Evolutionary conservation across 2,888 invertebrate genomes (phyloP), one percentile per base, ranked within the genome.

Genomic region (Trachelus iudaicus): DNA sequence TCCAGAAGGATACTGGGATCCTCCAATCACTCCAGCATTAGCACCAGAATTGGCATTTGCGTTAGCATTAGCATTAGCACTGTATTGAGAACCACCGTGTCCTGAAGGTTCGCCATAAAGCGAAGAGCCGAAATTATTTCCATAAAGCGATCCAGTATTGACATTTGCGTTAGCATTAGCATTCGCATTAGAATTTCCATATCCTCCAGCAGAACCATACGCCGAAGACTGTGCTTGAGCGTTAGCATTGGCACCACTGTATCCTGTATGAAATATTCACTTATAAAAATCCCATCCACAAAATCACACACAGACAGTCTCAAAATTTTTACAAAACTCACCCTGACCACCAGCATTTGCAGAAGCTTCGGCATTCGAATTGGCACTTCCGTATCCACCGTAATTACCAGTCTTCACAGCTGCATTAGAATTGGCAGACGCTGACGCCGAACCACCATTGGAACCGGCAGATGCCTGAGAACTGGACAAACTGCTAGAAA

Each of bases 391-490:
- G 15, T 40, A 75, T 23, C 75, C 81, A n/a, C 81, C 83, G 34
- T 78, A 78, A 73, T 74, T 75, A 33, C 73, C 76, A 34, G 79
- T 81, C 30, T 79, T 76, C 23, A 83, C 77, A 77, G 77, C 79
- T 9, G 84, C 84, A 4, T 79, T 80, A 11, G 84, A 81, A 40
- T 76, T 79, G 0, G 83, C 83, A 33, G 69, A 40, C 0, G 82
- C 82, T 12, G 68, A 74, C 6, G 83, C 82, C 11, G 75, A 73
- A 3, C 83, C 87, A 34, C 76, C 79, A 35, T 83, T 86, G 13
- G 69, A 69, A 69, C 80, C 82, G 13, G 86, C 84, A 1, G 78
- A 79, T 6, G 89, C 87, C 4, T 84, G 81, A 0, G 90, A 82
- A 0, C 83, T 82, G 11, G 85, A 81, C 4, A 88, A 11, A 31